phyloP scores from a whole-genome alignment of 2,797 vertebrate genomes.

The Leptodactylus fallax region DNA sequence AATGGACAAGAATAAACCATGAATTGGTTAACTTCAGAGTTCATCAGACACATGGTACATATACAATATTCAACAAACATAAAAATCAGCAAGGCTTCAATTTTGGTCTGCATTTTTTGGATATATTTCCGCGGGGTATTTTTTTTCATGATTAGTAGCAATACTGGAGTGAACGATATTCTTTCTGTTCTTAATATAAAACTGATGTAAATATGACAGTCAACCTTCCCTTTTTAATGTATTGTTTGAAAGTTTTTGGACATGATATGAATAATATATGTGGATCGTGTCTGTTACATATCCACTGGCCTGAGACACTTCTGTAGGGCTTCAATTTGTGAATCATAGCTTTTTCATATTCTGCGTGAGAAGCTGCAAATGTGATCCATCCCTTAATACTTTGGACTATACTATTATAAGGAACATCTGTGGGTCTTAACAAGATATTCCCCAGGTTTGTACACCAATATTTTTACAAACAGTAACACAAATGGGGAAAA shows the following conservation, averaged over 20 bases:
- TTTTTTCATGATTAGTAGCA: conserved; percentile 33
- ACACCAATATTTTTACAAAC: conserved; percentile 13
- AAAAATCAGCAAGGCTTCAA: conserved; percentile 13
- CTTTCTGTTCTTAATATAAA: background rate
- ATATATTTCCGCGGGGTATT: conserved; percentile 53
- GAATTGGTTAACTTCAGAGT: background rate
- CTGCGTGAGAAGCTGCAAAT: background rate
- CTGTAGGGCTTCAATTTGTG: background rate
- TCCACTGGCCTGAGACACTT: background rate
- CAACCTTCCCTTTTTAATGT: background rate
- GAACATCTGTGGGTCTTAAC: background rate
- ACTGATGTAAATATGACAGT: conserved; percentile 4
- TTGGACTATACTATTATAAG: background rate
- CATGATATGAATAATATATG: background rate
- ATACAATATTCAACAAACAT: background rate
- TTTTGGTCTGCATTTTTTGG: conserved; percentile 67
- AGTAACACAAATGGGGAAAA: background rate
- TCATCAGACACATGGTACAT: conserved; percentile 65
- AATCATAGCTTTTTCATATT: conserved; percentile 15
- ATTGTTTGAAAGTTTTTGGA: background rate
- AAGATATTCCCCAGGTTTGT: background rate
- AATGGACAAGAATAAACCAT: conserved; percentile 87
- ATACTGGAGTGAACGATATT: conserved; percentile 16
- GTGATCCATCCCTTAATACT: background rate
- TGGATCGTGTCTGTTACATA: background rate